Percentiles rank a stretch among this genome's conserved stretches.
Conservation (phyloP, 1,140 invertebrate genomes). For the Arion vulgaris region DNA sequence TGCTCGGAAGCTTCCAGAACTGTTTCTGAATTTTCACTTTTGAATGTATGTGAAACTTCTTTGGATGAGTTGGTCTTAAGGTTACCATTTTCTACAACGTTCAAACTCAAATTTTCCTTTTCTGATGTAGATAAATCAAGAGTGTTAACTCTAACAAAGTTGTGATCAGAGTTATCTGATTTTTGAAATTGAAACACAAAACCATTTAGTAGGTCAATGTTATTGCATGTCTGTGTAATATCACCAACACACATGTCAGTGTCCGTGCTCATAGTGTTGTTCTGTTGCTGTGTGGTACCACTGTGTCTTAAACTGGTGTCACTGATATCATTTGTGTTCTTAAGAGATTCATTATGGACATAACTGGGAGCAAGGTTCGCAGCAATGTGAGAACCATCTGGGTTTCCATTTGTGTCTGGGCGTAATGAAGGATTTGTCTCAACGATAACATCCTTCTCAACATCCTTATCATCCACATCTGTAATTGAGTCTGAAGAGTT, state of each 20-base stretch:
- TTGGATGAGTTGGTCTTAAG: neutral
- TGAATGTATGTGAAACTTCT: neutral
- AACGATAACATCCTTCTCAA: neutral
- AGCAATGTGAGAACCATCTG: neutral
- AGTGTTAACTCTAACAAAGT: neutral
- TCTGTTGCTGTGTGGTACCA: neutral
- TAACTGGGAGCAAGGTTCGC: neutral
- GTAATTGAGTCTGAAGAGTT: constrained; percentile 14
- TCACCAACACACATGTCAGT: neutral
- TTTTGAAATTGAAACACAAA: neutral
- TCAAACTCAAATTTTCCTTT: neutral
- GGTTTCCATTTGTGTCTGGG: neutral
- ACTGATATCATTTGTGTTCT: neutral
- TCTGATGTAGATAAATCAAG: neutral
- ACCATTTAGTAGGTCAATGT: neutral
- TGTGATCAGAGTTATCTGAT: neutral
- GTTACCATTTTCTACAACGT: too few relatives aligned
- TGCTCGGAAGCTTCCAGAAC: neutral
- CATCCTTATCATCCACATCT: constrained; percentile 8
- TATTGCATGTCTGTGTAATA: neutral
- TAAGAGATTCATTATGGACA: neutral
- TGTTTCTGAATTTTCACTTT: neutral
- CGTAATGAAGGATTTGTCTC: neutral
- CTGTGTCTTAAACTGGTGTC: neutral
- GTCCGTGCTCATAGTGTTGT: neutral